phyloP scores from a whole-genome alignment of 2,888 invertebrate genomes.

The Furcula furcula region DNA sequence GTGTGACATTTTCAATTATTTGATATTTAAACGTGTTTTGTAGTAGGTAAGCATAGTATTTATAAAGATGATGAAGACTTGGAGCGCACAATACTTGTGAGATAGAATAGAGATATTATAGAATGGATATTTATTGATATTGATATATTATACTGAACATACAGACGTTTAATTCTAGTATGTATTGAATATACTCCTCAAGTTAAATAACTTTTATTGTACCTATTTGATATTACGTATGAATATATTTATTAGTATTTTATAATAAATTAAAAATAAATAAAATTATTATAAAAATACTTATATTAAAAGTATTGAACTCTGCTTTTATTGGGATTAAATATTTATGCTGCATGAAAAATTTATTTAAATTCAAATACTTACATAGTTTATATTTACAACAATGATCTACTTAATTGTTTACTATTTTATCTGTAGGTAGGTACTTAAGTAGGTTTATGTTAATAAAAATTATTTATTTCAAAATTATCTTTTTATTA shows the following conservation, averaged over 20 bases:
- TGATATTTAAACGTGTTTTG: constrained; percentile 41
- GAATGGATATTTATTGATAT: constrained; percentile 54
- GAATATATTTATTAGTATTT: not conserved
- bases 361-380: too few relatives aligned
- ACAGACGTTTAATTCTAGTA: constrained; percentile 29
- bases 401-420: too few relatives aligned
- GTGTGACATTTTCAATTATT: constrained; percentile 18
- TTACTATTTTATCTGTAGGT: too few relatives aligned
- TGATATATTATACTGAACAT: constrained; percentile 35
- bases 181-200: constrained; percentile 27
- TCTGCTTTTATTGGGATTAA: too few relatives aligned
- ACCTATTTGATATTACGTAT: not conserved
- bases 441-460: too few relatives aligned
- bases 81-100: constrained; percentile 78
- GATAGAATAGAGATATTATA: constrained; percentile 55
- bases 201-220: too few relatives aligned
- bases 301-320: not conserved
- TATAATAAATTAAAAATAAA: not conserved
- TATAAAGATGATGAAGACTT: constrained; percentile 60
- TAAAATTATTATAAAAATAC: not conserved
- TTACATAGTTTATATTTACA: too few relatives aligned
- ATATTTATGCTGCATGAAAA: too few relatives aligned
- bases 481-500: too few relatives aligned
- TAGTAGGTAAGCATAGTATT: constrained; percentile 49
- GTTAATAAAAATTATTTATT: too few relatives aligned